Conservation (phyloP, 2,797 vertebrate species). For the Natrix natrix region DNA sequence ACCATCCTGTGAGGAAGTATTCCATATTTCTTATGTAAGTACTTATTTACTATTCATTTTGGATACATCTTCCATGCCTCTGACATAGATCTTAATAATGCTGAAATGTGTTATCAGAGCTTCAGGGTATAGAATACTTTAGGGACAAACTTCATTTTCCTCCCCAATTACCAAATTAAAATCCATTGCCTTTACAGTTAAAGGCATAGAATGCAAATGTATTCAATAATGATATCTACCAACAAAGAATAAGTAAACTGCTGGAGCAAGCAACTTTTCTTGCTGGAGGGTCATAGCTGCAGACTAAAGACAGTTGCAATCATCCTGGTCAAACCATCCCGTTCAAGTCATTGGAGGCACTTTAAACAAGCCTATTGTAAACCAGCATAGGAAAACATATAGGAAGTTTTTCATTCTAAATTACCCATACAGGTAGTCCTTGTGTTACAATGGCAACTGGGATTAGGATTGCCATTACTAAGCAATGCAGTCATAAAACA, state of each 20-base stretch:
- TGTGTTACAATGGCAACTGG: neutral
- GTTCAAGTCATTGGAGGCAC: neutral
- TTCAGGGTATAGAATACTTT: neutral
- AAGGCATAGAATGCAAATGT: neutral
- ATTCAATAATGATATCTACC: neutral
- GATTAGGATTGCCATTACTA: neutral
- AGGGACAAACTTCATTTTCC: neutral
- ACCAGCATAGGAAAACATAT: neutral
- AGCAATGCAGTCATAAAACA: neutral
- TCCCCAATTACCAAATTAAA: neutral
- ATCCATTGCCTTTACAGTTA: neutral
- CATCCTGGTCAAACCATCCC: neutral
- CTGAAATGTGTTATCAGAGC: neutral
- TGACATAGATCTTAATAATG: neutral
- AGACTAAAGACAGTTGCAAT: neutral
- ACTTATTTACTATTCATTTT: neutral
- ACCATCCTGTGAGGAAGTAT: neutral
- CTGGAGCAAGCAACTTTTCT: neutral
- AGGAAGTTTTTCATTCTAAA: neutral
- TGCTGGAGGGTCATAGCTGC: neutral
- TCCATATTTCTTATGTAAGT: neutral
- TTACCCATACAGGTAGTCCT: neutral
- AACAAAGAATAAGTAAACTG: neutral
- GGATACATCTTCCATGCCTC: neutral
- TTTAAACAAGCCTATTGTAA: neutral